These are phyloP conservation scores for Chunga burmeisteri DNA, from an alignment of 2,113 vertebrate genomes.

Conservation along the genomic window DNA sequence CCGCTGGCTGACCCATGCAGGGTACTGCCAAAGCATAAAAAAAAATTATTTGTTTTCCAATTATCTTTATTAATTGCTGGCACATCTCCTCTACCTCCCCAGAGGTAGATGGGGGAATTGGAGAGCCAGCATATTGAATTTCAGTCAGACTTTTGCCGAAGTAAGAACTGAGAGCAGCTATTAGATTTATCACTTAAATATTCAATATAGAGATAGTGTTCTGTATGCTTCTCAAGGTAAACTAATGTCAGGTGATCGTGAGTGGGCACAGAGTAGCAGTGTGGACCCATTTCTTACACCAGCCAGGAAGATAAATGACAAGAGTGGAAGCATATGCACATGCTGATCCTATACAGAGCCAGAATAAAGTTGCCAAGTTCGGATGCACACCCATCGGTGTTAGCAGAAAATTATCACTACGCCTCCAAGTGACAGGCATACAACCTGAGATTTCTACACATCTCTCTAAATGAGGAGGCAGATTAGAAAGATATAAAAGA, in stretches of 20 bases:
- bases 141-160: background rate
- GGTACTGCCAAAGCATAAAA: background rate
- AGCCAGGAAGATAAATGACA: background rate
- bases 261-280: background rate
- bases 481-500: background rate
- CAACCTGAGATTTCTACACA: background rate
- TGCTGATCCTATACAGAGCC: background rate
- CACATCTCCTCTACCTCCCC: background rate
- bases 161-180: background rate
- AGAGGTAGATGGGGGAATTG: background rate
- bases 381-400: background rate
- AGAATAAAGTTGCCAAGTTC: background rate
- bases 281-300: background rate
- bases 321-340: background rate
- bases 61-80: conserved; percentile 20
- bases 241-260: background rate
- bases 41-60: background rate
- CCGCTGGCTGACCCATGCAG: background rate
- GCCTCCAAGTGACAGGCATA: background rate
- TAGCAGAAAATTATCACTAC: background rate
- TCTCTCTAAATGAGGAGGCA: background rate
- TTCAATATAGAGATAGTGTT: background rate
- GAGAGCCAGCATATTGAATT: background rate
- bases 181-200: background rate
- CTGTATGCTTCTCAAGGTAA: background rate